phyloP scores from a whole-genome alignment of 1,140 invertebrate species.

The Zeugodacus cucurbitae region DNA sequence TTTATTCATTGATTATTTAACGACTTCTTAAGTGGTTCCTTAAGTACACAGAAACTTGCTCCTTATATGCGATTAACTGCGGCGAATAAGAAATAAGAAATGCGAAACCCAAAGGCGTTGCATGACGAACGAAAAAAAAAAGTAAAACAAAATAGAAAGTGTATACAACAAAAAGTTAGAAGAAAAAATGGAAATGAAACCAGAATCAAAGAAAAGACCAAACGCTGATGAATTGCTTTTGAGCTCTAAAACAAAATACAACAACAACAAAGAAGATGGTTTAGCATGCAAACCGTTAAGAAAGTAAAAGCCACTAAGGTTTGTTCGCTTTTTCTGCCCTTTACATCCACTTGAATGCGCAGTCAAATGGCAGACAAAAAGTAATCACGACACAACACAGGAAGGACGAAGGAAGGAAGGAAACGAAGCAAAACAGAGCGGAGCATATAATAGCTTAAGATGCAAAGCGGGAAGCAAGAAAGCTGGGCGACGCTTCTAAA shows the following conservation, averaged over 20 bases:
- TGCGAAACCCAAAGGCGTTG: not conserved
- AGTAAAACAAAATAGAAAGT: not conserved
- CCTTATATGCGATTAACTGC: conserved; percentile 39
- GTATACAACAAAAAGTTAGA: not conserved
- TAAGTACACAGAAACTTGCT: conserved; percentile 44
- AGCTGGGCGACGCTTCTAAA: no score
- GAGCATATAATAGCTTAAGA: not conserved
- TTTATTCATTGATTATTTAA: conserved; percentile 66
- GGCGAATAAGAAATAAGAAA: conserved; percentile 8
- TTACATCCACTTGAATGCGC: not conserved
- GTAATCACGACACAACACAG: not conserved
- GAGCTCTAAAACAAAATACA: not conserved
- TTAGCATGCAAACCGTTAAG: not conserved
- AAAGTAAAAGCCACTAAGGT: conserved; percentile 35
- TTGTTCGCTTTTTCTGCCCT: conserved; percentile 4
- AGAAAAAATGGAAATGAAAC: not conserved
- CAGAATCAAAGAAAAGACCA: not conserved
- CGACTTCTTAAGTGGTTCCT: conserved; percentile 66
- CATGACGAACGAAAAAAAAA: not conserved
- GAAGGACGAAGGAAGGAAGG: not conserved
- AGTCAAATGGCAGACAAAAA: conserved; percentile 20
- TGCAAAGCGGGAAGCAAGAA: not conserved
- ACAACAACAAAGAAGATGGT: not conserved
- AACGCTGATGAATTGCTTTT: conserved; percentile 19
- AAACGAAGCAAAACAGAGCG: not conserved